Conservation (phyloP, 2,888 invertebrate genomes). For the Pollenia labialis region DNA sequence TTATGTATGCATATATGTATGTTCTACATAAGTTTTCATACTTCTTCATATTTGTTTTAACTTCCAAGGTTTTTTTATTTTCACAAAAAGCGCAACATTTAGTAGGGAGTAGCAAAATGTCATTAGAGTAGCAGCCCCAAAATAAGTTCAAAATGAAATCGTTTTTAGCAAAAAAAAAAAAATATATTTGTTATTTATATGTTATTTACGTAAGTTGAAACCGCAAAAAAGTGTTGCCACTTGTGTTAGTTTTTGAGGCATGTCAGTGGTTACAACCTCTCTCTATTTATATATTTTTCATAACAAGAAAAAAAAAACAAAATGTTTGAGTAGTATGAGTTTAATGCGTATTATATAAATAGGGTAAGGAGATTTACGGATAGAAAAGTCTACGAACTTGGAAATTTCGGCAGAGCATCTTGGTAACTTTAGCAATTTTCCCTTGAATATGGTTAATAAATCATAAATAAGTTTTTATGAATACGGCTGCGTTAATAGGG, state of each 20-base stretch:
- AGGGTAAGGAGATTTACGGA: background rate
- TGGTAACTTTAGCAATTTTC: too few species aligned
- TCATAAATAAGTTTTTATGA: too few species aligned
- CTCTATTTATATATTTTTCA: conserved; percentile 1
- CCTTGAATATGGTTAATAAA: too few species aligned
- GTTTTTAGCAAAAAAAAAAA: background rate
- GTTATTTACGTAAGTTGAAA: conserved; percentile 63
- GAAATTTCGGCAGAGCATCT: too few species aligned
- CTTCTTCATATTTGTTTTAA: background rate
- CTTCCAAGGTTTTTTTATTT: conserved; percentile 1
- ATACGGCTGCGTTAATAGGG: too few species aligned
- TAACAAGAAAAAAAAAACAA: background rate
- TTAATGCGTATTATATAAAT: background rate
- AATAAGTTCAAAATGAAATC: background rate
- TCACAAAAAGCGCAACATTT: conserved; percentile 45
- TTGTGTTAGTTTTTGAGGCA: conserved; percentile 73
- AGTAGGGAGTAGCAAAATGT: conserved; percentile 13
- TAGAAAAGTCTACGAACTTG: too few species aligned
- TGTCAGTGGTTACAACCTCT: conserved; percentile 61
- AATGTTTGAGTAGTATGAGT: background rate
- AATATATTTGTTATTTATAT: conserved; percentile 51
- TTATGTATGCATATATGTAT: too few species aligned
- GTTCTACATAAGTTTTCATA: background rate
- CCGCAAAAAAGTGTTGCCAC: conserved; percentile 71
- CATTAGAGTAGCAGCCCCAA: conserved; percentile 5